Base-by-base conservation (phyloP, 2,113 vertebrate species). In the Limnothrissa miodon region DNA sequence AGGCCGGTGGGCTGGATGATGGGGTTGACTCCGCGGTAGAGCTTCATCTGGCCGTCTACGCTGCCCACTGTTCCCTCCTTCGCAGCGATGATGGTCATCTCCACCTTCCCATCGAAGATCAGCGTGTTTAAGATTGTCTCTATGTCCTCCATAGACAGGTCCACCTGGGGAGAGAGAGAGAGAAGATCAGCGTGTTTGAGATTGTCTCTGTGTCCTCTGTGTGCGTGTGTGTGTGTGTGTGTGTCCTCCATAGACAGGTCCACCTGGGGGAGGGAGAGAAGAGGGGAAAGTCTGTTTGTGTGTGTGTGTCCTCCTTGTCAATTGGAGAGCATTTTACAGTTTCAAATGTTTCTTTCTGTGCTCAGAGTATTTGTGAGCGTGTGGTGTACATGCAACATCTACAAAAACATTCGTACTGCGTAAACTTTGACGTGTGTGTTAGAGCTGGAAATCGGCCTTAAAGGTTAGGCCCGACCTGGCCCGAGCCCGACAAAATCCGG, bases 41-140 rank as follows among this genome's bases (percentile, higher is more conserved):
- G 91, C 89, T 98, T 99, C 96, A 99, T 95, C 87, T 97, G 97
- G 51, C 98, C 98, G 0, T 99, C 97, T 87, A 99, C 96, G 17
- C 97, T 96, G 87, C 98, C 98, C 82, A 97, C 96, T 0, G 97
- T 97, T 0, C 97, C 98, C 88, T 99, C 98, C 88, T 99, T 99
- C 33, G 98, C 98, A 15, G 96, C 97, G 8, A 99, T 98, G 88
- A 99, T 95, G 0, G 96, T 99, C 96, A 98, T 98, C 90, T 99
- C 98, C 91, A 97, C 98, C 90, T 99, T 99, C 19, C 98, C 98
- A 74, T 99, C 98, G 33, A 97, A 99, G 88, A 99, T 99, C 39
- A 99, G 93, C 0, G 98, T 99, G 90, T 99, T 99, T 83, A 99
- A 91, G 92, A 99, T 99, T 78, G 98, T 99, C 94, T 99, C 98